A percentile compares a stretch with the other conserved stretches of the same genome.
phyloP scores from a whole-genome alignment of 2,797 vertebrate genomes.

The Ceyx erithaca region DNA sequence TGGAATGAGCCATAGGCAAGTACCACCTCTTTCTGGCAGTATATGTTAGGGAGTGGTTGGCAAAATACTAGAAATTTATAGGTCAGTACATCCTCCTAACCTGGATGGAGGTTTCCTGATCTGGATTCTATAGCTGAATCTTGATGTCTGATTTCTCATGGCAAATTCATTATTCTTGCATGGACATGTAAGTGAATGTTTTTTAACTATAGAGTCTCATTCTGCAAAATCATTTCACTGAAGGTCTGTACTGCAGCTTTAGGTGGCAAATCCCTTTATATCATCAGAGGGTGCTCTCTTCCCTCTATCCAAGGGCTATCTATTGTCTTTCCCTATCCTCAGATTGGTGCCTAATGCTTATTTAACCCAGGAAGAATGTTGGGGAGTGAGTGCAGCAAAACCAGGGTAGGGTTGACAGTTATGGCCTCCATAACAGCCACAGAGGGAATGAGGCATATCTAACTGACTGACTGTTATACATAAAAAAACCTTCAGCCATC shows the following conservation, averaged over 20 bases:
- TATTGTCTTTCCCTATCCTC: not conserved
- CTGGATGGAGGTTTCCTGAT: not conserved
- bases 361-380: not conserved
- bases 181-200: not conserved
- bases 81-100: not conserved
- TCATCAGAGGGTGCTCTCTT: not conserved
- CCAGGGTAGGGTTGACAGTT: conserved; percentile 4
- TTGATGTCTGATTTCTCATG: not conserved
- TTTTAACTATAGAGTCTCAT: not conserved
- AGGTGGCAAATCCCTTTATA: not conserved
- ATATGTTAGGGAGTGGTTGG: not conserved
- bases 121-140: not conserved
- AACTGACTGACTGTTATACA: conserved; percentile 48
- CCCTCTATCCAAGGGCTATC: not conserved
- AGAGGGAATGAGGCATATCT: conserved; percentile 46
- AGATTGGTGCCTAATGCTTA: not conserved
- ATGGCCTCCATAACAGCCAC: conserved; percentile 10
- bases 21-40: not conserved
- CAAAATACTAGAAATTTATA: not conserved
- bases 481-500: conserved; percentile 51
- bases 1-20: not conserved
- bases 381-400: not conserved
- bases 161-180: not conserved
- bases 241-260: not conserved
- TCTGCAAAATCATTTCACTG: not conserved